Conservation (phyloP, 2,113 vertebrate species). For the Pantherophis guttatus region DNA sequence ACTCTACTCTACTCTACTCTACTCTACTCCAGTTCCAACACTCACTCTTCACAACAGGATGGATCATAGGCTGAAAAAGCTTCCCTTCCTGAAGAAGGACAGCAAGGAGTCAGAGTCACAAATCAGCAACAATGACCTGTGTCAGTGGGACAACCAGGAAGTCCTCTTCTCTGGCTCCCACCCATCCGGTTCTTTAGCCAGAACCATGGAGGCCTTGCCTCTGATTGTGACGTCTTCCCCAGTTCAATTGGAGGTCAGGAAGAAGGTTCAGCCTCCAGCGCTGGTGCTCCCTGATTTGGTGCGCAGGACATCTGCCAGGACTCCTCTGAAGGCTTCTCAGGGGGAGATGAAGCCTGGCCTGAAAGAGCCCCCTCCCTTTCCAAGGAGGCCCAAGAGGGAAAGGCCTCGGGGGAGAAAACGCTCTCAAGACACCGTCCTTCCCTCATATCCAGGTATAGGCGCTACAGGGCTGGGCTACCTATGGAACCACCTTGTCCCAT, state of each 20-base stretch:
- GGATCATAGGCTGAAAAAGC: background rate
- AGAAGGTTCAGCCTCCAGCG: background rate
- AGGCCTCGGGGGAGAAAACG: no score
- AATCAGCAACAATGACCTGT: no score
- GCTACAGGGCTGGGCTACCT: background rate
- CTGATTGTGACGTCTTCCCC: background rate
- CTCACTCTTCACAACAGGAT: background rate
- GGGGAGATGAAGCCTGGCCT: background rate
- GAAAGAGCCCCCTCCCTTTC: no score
- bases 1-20: no score
- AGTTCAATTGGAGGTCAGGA: background rate
- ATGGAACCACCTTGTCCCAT: background rate
- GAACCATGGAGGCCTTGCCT: background rate
- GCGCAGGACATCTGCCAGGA: background rate
- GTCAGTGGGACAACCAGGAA: background rate
- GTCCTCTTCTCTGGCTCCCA: background rate
- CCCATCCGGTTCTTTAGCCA: background rate
- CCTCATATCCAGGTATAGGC: no score
- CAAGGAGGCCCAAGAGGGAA: no score
- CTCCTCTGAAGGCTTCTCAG: fast-evolving
- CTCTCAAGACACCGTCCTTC: no score
- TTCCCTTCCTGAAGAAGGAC: background rate
- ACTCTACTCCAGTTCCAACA: no score
- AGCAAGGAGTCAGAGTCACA: background rate
- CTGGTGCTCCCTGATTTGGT: background rate